Base-by-base conservation (phyloP, 1,140 invertebrate genomes). In the Dermatophagoides farinae region DNA sequence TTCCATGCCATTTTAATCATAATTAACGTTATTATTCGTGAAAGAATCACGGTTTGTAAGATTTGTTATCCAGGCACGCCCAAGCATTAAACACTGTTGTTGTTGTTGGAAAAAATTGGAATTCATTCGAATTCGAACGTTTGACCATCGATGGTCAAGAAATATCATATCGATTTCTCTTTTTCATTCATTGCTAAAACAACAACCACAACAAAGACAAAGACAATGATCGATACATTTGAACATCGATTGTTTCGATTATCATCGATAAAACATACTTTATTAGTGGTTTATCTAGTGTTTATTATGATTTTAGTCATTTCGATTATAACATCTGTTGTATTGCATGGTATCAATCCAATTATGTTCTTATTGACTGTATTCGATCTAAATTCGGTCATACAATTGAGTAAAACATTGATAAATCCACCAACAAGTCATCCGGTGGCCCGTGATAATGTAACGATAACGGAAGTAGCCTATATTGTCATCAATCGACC, bases 301-400 rank as follows among this genome's bases (percentile, higher is more conserved):
- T 55, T 55, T 16, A 55, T 55, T 38, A 14, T 55, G 14, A 44
- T 55, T 40, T 23, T 55, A 4, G 53, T 55, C 12, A 23, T 44
- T 14, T 44, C 14, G 5, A 44, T 55, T 14, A 31, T 55, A 18
- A 39, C 41, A 18, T 55, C 53, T 12, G 39, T 55, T 14, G 22
- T 55, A 12, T 16, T 55, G 31, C 53, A 55, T 38, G 53, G 53
- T 14, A 38, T 55, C 4, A 55, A 55, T 40, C 53, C 53, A 55
- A 55, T 23, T 4, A 12, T 55, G n/a, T 38, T 55, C 14, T 20
- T 55, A 4, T 14, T 55, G 53, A 55, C 53, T 31, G 39, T 55
- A 8, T 55, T 55, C 41, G 53, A 55, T 55, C 16, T 55, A 37
- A 55, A 55, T 25, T 55, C 53, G n/a, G 53, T 55, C 1, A 55